Evolutionary conservation across 1,140 invertebrate genomes (phyloP).

Genomic region (Hermetia illucens): DNA sequence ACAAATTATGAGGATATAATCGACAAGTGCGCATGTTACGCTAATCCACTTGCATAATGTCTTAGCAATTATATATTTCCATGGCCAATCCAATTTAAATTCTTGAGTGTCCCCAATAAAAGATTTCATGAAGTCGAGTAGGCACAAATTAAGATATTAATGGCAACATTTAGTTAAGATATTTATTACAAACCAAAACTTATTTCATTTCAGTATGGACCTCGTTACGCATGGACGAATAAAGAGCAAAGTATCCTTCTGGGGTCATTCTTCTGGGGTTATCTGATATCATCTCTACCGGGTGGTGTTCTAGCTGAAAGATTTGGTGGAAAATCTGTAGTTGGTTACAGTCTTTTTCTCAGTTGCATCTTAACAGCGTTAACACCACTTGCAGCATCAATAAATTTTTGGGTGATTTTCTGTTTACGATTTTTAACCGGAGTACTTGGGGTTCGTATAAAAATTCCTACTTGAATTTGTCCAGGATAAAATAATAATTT

Average conservation of each 20-base stretch:
- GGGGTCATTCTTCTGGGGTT: constrained; percentile 47
- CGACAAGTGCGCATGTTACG: no score
- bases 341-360: constrained; percentile 48
- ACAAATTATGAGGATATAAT: no score
- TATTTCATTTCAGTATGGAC: background rate
- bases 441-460: constrained; percentile 40
- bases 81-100: no score
- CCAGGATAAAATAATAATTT: background rate
- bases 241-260: constrained; percentile 42
- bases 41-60: no score
- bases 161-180: background rate
- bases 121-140: background rate
- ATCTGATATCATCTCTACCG: constrained; percentile 34
- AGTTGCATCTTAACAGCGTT: constrained; percentile 49
- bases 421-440: constrained; percentile 43
- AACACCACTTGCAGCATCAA: constrained; percentile 40
- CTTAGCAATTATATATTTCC: no score
- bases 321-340: constrained; percentile 50
- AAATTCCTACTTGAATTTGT: background rate
- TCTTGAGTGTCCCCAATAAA: background rate
- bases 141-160: background rate
- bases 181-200: background rate
- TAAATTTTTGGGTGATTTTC: constrained; percentile 40
- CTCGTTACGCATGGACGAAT: constrained; percentile 35
- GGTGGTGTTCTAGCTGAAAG: constrained; percentile 50